Percentiles rank a stretch among this genome's conserved stretches.
Evolutionary conservation across 1,140 invertebrate species (phyloP).

Genomic region (Drosophila eugracilis): DNA sequence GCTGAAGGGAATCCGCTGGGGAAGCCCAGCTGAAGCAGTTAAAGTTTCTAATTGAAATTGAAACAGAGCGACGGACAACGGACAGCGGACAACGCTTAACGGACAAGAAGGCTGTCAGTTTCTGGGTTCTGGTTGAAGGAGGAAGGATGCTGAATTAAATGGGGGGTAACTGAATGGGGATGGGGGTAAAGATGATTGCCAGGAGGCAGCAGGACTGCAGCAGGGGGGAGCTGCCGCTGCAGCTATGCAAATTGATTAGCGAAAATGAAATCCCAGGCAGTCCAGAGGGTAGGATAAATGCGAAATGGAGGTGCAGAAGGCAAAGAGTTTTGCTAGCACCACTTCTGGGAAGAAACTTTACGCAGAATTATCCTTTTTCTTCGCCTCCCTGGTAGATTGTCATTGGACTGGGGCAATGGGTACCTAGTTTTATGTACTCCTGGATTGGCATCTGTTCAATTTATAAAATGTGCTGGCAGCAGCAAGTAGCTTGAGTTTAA

Average conservation of each 20-base stretch:
- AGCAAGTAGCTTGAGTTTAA: background rate
- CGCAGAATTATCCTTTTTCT: slow-evolving; percentile 21
- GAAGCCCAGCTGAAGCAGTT: slow-evolving; percentile 53
- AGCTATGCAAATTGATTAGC: slow-evolving; percentile 49
- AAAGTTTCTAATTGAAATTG: slow-evolving; percentile 81
- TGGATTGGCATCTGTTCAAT: slow-evolving; percentile 5
- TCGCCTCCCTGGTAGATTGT: background rate
- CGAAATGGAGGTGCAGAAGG: slow-evolving; percentile 1
- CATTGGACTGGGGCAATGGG: slow-evolving; percentile 1
- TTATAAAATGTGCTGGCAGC: slow-evolving; percentile 14
- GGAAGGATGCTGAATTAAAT: background rate
- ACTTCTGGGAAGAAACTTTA: slow-evolving; percentile 5
- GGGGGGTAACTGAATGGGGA: too few relatives aligned
- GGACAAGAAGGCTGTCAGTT: slow-evolving; percentile 24
- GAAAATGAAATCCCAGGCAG: slow-evolving; percentile 26
- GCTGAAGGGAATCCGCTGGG: slow-evolving; percentile 28
- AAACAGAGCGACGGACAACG: slow-evolving; percentile 49
- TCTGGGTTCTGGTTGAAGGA: background rate
- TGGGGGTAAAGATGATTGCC: slow-evolving; percentile 17
- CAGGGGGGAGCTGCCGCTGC: too few relatives aligned
- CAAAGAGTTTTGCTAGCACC: slow-evolving; percentile 1
- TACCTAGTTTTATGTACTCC: slow-evolving; percentile 1
- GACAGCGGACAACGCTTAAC: slow-evolving; percentile 22
- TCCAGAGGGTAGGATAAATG: background rate
- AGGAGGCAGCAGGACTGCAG: too few relatives aligned